Conservation (phyloP, 2,797 vertebrate genomes). For the Rallus crepitans region DNA sequence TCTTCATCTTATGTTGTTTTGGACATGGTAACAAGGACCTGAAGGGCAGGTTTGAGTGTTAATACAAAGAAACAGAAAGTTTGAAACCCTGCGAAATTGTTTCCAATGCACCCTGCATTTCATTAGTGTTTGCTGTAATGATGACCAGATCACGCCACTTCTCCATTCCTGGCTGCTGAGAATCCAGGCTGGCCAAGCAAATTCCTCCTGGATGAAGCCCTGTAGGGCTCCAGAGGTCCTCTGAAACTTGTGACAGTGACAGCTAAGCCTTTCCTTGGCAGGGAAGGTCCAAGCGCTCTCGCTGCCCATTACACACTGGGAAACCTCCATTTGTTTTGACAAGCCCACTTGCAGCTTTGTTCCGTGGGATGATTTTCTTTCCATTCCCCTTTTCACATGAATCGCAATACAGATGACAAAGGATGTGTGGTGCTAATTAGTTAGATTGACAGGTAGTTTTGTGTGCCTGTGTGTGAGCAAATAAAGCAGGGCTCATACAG, state of each 20-base stretch:
- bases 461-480: rapidly evolving
- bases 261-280: neutral
- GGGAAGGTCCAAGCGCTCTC: neutral
- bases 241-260: neutral
- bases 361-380: neutral
- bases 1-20: neutral
- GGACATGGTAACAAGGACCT: neutral
- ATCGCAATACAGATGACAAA: neutral
- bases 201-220: neutral
- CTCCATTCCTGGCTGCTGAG: neutral
- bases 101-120: neutral
- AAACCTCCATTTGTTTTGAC: neutral
- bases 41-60: neutral
- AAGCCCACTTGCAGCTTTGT: neutral
- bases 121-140: neutral
- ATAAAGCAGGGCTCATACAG: neutral
- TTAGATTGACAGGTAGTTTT: neutral
- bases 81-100: neutral
- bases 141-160: neutral
- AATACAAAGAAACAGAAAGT: neutral
- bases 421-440: neutral
- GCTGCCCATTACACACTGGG: neutral
- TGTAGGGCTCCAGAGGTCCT: neutral
- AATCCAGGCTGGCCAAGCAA: neutral
- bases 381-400: neutral